Evolutionary conservation across 2,797 vertebrate genomes (phyloP), one percentile per base, ranked within the genome.

Genomic region (Coilia nasus): DNA sequence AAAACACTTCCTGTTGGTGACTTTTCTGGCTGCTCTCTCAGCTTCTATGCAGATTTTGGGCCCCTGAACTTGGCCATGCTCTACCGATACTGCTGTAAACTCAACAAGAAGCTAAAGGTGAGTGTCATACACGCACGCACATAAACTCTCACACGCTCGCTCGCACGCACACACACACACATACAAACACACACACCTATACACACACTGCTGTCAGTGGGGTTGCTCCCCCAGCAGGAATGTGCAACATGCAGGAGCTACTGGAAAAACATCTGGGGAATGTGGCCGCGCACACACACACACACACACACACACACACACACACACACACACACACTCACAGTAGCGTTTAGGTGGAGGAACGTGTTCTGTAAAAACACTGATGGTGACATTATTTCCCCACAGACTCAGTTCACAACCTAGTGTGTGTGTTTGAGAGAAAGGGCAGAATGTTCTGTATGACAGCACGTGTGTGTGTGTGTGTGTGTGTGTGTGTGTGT

Each of bases 71-170:
- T 99, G 93, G 96, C 97, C 83, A 96, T 97, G 96, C 91, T 99
- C 87, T 98, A 97, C 92, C 94, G 97, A 93, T 99, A 98, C 93
- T 98, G 98, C 96, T 99, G 97, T 94, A 99, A 98, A 92, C 96
- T 99, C 87, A 99, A 97, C 95, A 99, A 99, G 93, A 99, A 99
- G 87, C 94, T 99, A 46, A 99, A 99, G 96, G 98, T 99, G 93
- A 97, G 97, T 90, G 50, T 15, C 46, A 47, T 4, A 47, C 6
- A 28, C 31, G 28, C n/a, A 80, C 85, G 81, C 84, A 85, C 59
- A 0, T 50, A n/a, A n/a, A n/a, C n/a, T n/a, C n/a, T n/a, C n/a
- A n/a, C n/a, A n/a, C n/a, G n/a, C n/a, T n/a, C n/a, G n/a, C n/a
- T n/a, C n/a, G n/a, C n/a, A n/a, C n/a, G n/a, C n/a, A n/a, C n/a